phyloP scores from a whole-genome alignment of 2,888 invertebrate species.

The Volucella inflata region DNA sequence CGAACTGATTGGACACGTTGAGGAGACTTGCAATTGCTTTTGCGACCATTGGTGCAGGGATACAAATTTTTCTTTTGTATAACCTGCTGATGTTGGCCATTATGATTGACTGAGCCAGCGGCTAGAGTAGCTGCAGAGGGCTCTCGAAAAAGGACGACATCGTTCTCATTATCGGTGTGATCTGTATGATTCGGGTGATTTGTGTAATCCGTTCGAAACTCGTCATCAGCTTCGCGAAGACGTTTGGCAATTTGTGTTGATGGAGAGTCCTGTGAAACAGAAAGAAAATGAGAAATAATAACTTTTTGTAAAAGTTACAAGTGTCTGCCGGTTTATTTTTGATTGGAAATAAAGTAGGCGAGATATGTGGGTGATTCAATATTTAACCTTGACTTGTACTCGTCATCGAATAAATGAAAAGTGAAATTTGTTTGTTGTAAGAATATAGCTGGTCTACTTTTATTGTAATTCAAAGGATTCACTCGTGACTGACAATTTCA shows the following conservation, averaged over 20 bases:
- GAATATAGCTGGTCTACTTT: conserved; percentile 13
- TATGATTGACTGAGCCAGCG: conserved; percentile 20
- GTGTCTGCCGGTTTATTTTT: conserved; percentile 26
- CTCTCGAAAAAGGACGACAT: conserved; percentile 31
- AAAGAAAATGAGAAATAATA: conserved; percentile 39
- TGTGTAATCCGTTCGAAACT: conserved; percentile 78
- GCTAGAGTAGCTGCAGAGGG: neutral
- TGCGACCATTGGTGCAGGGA: conserved; percentile 64
- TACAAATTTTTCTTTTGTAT: conserved; percentile 41
- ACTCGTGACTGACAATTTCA: too few species aligned
- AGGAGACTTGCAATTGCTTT: conserved; percentile 76
- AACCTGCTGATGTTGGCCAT: conserved; percentile 38
- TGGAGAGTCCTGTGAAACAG: conserved; percentile 70
- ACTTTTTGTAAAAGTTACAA: conserved; percentile 22
- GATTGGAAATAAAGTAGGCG: neutral
- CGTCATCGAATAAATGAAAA: neutral
- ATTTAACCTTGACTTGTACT: too few species aligned
- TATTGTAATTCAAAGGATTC: conserved; percentile 18
- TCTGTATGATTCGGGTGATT: too few species aligned
- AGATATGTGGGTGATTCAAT: conserved; percentile 68
- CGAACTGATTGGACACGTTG: conserved; percentile 82
- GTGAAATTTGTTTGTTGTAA: conserved; percentile 14
- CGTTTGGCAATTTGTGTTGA: conserved; percentile 82
- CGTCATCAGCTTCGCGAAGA: conserved; percentile 82
- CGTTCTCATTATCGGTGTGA: conserved; percentile 75